phyloP scores from a whole-genome alignment of 2,113 vertebrate genomes.

The Acrocephalus kingi region DNA sequence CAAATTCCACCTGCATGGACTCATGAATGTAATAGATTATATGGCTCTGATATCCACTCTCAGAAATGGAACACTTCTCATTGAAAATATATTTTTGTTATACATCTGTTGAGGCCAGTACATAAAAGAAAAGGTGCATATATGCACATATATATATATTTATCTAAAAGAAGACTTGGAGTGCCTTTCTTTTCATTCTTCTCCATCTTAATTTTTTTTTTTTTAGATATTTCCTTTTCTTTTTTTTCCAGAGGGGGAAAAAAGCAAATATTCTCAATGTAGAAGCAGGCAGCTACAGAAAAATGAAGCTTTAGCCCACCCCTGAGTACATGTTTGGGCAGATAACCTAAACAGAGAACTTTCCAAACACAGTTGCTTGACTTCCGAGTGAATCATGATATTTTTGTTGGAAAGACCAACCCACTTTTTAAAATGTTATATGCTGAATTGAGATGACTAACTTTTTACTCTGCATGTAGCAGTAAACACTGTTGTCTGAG shows the following conservation, averaged over 20 bases:
- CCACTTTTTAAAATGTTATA: accelerated
- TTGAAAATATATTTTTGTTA: neutral
- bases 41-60: neutral
- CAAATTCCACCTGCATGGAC: neutral
- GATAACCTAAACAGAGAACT: neutral
- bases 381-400: neutral
- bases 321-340: neutral
- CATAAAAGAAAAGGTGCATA: neutral
- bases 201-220: neutral
- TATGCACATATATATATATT: neutral
- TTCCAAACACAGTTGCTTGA: neutral
- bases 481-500: neutral
- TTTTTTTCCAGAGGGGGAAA: neutral
- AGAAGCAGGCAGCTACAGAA: neutral
- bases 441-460: neutral
- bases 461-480: neutral
- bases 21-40: neutral
- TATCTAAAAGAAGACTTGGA: neutral
- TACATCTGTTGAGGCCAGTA: neutral
- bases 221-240: neutral
- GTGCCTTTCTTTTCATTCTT: neutral
- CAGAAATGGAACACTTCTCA: neutral
- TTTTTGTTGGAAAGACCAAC: neutral
- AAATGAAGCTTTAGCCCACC: neutral
- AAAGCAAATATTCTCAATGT: neutral